phyloP scores from a whole-genome alignment of 2,113 vertebrate genomes.

The Brienomyrus longianalis region DNA sequence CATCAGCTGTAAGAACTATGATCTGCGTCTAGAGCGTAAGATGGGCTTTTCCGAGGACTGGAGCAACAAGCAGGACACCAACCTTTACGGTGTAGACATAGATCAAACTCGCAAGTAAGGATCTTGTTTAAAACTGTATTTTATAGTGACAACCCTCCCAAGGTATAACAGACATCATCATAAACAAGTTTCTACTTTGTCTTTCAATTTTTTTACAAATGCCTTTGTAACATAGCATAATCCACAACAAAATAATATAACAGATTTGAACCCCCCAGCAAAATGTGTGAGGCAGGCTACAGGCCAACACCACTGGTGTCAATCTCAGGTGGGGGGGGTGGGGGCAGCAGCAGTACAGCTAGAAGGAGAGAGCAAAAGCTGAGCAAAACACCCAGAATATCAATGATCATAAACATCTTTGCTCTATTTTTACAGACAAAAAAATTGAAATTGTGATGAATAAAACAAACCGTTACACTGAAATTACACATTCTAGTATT shows the following conservation, averaged over 20 bases:
- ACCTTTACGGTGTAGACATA: not conserved
- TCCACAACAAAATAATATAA: not conserved
- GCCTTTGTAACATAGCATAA: not conserved
- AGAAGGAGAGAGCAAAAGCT: not conserved
- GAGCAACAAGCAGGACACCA: not conserved
- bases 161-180: not conserved
- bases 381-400: not conserved
- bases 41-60: constrained; percentile 64
- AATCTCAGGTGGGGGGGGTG: too few relatives aligned
- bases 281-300: not conserved
- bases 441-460: not conserved
- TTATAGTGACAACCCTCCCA: not conserved
- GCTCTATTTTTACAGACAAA: too few relatives aligned
- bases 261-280: not conserved
- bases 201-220: not conserved
- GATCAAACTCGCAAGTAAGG: constrained; percentile 32
- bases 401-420: not conserved
- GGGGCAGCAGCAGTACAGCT: not conserved
- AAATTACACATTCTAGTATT: not conserved
- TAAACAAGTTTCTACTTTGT: not conserved
- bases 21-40: constrained; percentile 66
- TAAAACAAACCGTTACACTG: not conserved
- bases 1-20: constrained; percentile 81
- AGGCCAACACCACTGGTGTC: too few relatives aligned
- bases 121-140: not conserved